Percentiles rank a stretch among this genome's conserved stretches.
These are phyloP conservation scores for Drosophila tanythrix DNA, from an alignment of 2,888 invertebrate species.

Conservation along the genomic window DNA sequence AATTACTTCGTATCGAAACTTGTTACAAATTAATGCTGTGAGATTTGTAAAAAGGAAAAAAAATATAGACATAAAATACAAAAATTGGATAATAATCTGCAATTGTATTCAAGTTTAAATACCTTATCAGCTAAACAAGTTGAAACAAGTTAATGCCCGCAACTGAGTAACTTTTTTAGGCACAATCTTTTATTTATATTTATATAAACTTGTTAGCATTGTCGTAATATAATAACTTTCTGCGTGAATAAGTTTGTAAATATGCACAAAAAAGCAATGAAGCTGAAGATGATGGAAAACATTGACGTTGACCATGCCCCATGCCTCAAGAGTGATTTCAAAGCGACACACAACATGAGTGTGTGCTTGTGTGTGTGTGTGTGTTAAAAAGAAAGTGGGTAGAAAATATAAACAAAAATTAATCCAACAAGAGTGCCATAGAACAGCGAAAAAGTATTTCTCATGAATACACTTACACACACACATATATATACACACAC, in stretches of 20 bases:
- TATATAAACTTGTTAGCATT: slow-evolving; percentile 3
- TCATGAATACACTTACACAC: slow-evolving; percentile 7
- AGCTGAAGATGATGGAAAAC: slow-evolving; percentile 14
- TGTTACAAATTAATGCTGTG: neutral
- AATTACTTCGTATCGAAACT: neutral
- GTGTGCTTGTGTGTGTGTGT: slow-evolving; percentile 18
- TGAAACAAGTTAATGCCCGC: neutral
- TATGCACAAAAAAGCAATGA: slow-evolving; percentile 42
- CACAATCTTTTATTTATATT: neutral
- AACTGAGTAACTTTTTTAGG: neutral
- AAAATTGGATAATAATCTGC: neutral
- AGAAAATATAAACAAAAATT: slow-evolving; percentile 63
- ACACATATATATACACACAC: neutral
- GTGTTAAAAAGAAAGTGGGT: slow-evolving; percentile 76
- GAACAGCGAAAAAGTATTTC: slow-evolving; percentile 47
- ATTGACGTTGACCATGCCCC: slow-evolving; percentile 27
- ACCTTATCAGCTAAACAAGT: neutral
- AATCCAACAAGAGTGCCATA: slow-evolving; percentile 39
- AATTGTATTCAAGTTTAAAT: neutral
- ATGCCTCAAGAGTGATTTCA: slow-evolving; percentile 13
- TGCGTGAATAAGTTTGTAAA: slow-evolving; percentile 8
- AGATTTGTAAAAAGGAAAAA: neutral
- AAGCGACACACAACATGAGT: slow-evolving; percentile 24
- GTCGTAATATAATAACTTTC: slow-evolving; percentile 22
- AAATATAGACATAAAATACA: neutral